phyloP scores from a whole-genome alignment of 2,113 vertebrate genomes.

The Merops nubicus region DNA sequence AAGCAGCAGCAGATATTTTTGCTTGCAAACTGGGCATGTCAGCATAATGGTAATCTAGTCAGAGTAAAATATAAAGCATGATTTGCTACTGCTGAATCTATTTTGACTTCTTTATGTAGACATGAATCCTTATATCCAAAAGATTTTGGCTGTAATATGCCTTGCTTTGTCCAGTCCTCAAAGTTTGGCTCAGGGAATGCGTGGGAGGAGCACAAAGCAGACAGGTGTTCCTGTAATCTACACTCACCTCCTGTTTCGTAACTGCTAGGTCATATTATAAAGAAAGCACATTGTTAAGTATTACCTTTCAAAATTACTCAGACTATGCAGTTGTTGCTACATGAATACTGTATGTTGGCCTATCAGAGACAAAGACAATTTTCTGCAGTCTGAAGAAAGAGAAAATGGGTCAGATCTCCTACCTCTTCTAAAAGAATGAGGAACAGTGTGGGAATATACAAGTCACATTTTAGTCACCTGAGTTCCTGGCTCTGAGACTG shows the following conservation, averaged over 20 bases:
- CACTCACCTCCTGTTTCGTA: constrained; percentile 5
- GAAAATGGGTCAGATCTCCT: neutral
- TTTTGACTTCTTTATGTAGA: neutral
- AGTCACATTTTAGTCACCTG: neutral
- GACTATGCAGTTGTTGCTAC: constrained; percentile 23
- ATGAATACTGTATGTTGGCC: neutral
- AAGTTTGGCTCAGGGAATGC: neutral
- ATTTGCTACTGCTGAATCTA: neutral
- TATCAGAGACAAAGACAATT: neutral
- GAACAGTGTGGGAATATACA: neutral
- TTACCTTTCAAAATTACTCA: constrained; percentile 37
- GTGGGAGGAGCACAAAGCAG: constrained; percentile 1
- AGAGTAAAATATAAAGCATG: neutral
- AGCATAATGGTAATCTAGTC: neutral
- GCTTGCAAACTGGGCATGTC: neutral
- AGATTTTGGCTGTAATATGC: neutral
- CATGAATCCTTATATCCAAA: neutral
- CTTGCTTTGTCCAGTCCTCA: neutral
- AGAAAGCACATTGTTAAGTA: neutral
- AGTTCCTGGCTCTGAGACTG: neutral
- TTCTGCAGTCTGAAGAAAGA: neutral
- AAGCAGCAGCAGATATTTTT: neutral
- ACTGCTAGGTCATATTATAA: constrained; percentile 13
- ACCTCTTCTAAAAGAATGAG: neutral
- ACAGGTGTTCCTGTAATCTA: constrained; percentile 49